Percentiles rank a stretch among this genome's conserved stretches.
Evolutionary conservation across 2,797 vertebrate genomes (phyloP).

Genomic region (Phataginus tetradactyla): DNA sequence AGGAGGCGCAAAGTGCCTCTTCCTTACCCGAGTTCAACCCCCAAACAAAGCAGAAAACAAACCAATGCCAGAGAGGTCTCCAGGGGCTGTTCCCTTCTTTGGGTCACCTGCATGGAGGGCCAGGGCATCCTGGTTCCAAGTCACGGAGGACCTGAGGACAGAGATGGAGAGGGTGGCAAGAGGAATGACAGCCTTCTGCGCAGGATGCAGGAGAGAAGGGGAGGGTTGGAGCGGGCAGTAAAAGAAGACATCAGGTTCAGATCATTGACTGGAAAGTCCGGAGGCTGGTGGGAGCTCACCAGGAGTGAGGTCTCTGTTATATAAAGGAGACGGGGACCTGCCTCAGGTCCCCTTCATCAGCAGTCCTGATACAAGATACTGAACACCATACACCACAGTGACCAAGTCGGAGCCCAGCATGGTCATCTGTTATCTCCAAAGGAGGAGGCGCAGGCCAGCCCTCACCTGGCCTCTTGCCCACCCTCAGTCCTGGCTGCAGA

Average conservation of each 20-base stretch:
- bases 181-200: not conserved
- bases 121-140: not conserved
- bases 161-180: too few relatives aligned
- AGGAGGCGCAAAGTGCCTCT: not conserved
- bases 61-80: conserved; percentile 19
- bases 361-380: not conserved
- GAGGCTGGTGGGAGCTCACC: not conserved
- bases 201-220: too few relatives aligned
- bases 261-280: not conserved
- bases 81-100: not conserved
- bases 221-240: accelerated
- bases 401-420: not conserved
- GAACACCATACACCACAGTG: accelerated
- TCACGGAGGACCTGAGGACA: conserved; percentile 49
- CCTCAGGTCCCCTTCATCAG: not conserved
- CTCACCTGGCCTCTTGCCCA: accelerated
- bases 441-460: accelerated
- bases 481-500: not conserved
- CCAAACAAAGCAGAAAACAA: conserved; percentile 25
- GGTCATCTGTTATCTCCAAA: not conserved
- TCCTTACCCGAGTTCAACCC: not conserved
- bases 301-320: not conserved
- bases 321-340: not conserved
- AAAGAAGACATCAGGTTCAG: not conserved
- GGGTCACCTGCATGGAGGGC: not conserved